A percentile compares a stretch with the other conserved stretches of the same genome.
Evolutionary conservation across 2,888 invertebrate genomes (phyloP).

Genomic region (Mayetiola destructor): DNA sequence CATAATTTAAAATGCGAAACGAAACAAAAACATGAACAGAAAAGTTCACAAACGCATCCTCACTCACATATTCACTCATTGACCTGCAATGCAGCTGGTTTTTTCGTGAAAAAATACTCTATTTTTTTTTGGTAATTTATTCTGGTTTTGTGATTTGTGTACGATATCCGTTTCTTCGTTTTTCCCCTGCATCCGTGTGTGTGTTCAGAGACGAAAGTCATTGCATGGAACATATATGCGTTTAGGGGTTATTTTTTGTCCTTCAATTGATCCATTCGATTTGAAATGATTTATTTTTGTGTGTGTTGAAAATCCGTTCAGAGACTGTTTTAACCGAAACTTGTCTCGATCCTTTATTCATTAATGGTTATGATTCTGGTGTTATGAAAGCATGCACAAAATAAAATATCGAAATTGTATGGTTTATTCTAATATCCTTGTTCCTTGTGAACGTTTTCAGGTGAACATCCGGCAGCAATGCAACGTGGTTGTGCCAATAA

Average conservation of each 20-base stretch:
- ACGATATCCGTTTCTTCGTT: not conserved
- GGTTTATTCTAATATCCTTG: too few species aligned
- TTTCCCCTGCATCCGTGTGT: not conserved
- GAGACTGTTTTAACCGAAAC: too few species aligned
- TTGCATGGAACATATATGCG: constrained; percentile 5
- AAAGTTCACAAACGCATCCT: not conserved
- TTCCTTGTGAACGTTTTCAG: too few species aligned
- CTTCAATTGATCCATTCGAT: not conserved
- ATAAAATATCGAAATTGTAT: too few species aligned
- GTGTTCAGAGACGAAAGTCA: not conserved
- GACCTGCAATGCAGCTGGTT: not conserved
- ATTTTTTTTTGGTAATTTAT: too few species aligned
- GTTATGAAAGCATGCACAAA: too few species aligned
- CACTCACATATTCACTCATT: not conserved
- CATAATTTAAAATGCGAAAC: not conserved
- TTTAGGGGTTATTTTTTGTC: constrained; percentile 1
- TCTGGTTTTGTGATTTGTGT: constrained; percentile 10
- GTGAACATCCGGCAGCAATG: constrained; percentile 79
- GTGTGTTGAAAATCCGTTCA: too few species aligned
- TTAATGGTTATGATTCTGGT: too few species aligned
- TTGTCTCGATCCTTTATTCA: too few species aligned
- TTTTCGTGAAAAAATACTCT: not conserved
- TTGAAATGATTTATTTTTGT: not conserved
- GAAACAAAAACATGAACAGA: not conserved
- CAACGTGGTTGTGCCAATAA: constrained; percentile 58